Evolutionary conservation across 2,113 vertebrate genomes (phyloP).

Genomic region (Oenanthe melanoleuca): DNA sequence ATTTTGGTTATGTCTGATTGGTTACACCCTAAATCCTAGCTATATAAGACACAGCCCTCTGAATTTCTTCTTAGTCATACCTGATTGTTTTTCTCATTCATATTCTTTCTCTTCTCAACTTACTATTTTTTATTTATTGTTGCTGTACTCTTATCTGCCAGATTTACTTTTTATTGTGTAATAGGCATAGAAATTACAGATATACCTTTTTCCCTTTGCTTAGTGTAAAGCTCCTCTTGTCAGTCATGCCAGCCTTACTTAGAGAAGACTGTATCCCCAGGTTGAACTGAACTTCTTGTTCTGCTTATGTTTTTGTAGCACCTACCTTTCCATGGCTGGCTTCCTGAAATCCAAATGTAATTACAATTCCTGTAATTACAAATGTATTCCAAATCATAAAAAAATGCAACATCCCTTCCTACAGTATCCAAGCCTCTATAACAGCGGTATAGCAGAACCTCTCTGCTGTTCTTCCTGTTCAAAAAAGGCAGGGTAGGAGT

Average conservation of each 20-base stretch:
- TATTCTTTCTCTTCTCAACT: not conserved
- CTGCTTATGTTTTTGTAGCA: not conserved
- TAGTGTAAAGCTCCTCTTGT: not conserved
- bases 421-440: not conserved
- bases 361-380: not conserved
- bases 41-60: not conserved
- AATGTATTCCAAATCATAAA: not conserved
- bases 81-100: not conserved
- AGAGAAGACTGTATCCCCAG: not conserved
- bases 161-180: not conserved
- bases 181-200: not conserved
- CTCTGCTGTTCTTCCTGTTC: not conserved
- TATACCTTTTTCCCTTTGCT: not conserved
- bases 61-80: not conserved
- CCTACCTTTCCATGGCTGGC: not conserved
- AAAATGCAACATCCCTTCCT: not conserved
- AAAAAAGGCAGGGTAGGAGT: not conserved
- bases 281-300: not conserved
- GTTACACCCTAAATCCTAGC: not conserved
- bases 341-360: not conserved
- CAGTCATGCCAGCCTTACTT: not conserved
- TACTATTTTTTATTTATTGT: not conserved
- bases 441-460: not conserved
- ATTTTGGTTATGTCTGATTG: not conserved
- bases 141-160: not conserved